Conservation (phyloP, 2,113 vertebrate species). For the Ameiurus melas region DNA sequence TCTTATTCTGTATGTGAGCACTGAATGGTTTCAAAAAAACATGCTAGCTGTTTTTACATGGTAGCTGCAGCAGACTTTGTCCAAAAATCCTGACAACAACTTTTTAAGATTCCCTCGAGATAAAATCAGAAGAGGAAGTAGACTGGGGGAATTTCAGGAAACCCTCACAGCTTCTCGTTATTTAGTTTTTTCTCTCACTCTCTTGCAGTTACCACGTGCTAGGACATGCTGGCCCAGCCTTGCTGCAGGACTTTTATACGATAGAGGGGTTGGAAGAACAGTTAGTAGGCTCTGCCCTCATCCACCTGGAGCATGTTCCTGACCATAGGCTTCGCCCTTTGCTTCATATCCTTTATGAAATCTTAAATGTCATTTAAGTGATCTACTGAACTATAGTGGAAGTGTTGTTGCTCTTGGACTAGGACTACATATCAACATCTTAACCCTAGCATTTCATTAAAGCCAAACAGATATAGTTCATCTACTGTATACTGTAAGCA, state of each 20-base stretch:
- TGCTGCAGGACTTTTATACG: slow-evolving; percentile 91
- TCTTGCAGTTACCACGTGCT: slow-evolving; percentile 83
- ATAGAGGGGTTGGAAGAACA: slow-evolving; percentile 82
- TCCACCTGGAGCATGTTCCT: slow-evolving; percentile 86
- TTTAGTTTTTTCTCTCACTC: neutral
- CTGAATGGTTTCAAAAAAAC: neutral
- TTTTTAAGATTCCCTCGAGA: neutral
- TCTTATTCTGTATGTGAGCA: neutral
- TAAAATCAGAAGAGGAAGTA: neutral
- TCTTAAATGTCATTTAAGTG: neutral
- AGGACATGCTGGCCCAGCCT: slow-evolving; percentile 83
- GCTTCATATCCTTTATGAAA: slow-evolving; percentile 86
- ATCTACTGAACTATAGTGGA: neutral
- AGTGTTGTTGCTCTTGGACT: neutral
- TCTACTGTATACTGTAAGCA: neutral
- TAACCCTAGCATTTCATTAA: neutral
- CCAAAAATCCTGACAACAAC: neutral
- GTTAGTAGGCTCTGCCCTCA: slow-evolving; percentile 83
- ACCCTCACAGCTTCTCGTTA: neutral
- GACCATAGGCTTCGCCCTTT: slow-evolving; percentile 90
- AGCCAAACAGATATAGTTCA: neutral
- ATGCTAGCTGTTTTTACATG: no score
- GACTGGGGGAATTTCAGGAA: neutral
- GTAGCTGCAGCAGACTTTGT: neutral
- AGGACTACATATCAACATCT: neutral